phyloP scores from a whole-genome alignment of 2,113 vertebrate species.

The Carassius carassius region DNA sequence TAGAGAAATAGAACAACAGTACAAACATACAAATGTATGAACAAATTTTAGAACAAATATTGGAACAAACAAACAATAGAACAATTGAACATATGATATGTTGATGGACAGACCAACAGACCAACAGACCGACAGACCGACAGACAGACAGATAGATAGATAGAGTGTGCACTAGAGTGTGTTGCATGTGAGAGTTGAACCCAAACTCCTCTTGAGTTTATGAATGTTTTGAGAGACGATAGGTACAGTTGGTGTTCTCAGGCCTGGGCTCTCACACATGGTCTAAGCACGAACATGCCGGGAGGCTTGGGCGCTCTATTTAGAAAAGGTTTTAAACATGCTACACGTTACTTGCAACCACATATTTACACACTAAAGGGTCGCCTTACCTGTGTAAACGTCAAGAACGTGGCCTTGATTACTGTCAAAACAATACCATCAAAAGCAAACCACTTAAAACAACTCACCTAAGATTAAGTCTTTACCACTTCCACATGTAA shows the following conservation, averaged over 20 bases:
- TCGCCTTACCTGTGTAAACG: slow-evolving; percentile 22
- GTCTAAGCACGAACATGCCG: background rate
- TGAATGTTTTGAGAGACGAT: background rate
- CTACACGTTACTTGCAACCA: background rate
- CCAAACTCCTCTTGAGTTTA: background rate
- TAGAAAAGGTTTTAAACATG: slow-evolving; percentile 18
- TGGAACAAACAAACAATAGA: background rate
- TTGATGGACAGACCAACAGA: background rate
- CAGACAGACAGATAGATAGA: background rate
- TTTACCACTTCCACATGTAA: slow-evolving; percentile 10
- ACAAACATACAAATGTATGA: background rate
- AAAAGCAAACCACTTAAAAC: background rate
- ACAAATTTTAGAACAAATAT: background rate
- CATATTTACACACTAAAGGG: slow-evolving; percentile 12
- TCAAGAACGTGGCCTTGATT: slow-evolving; percentile 29
- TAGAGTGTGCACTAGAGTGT: background rate
- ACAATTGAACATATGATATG: background rate
- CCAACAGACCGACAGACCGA: no score
- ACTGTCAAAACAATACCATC: slow-evolving; percentile 20
- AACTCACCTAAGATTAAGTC: slow-evolving; percentile 12
- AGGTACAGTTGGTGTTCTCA: background rate
- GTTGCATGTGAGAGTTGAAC: background rate
- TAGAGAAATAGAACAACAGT: background rate
- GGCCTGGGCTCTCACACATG: background rate
- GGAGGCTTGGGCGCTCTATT: background rate